These are phyloP conservation scores for Bathynomus jamesi DNA, from an alignment of 1,140 invertebrate genomes.

Conservation along the genomic window DNA sequence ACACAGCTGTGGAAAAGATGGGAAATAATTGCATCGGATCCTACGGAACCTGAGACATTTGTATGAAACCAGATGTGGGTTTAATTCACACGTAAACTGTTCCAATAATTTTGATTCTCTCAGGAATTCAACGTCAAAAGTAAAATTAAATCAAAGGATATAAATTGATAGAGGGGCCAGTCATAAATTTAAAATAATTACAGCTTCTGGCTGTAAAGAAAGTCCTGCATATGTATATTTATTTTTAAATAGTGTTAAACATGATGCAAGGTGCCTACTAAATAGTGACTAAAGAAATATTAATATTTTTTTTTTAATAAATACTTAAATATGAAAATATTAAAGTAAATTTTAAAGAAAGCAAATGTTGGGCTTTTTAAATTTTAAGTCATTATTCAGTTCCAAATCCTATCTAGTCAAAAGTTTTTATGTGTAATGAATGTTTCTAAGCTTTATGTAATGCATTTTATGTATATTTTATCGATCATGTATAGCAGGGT, in stretches of 20 bases:
- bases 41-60: slow-evolving; percentile 38
- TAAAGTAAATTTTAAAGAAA: no score
- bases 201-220: no score
- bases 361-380: no score
- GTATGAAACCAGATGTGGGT: slow-evolving; percentile 20
- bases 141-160: not conserved
- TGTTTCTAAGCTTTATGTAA: not conserved
- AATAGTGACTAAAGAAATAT: no score
- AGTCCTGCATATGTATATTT: no score
- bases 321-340: no score
- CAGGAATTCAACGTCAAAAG: no score
- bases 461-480: not conserved
- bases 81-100: no score
- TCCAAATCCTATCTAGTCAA: not conserved
- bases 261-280: no score
- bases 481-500: not conserved
- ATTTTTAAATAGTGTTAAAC: no score
- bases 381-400: not conserved
- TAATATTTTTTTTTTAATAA: no score
- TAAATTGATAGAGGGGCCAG: not conserved
- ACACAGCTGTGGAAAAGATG: slow-evolving; percentile 64
- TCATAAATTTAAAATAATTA: slow-evolving; percentile 1
- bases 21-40: slow-evolving; percentile 69
- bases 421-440: not conserved
- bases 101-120: no score